A percentile compares a stretch with the other conserved stretches of the same genome.
These are phyloP conservation scores for Rallus limicola DNA, from an alignment of 2,113 vertebrate genomes.

Conservation along the genomic window DNA sequence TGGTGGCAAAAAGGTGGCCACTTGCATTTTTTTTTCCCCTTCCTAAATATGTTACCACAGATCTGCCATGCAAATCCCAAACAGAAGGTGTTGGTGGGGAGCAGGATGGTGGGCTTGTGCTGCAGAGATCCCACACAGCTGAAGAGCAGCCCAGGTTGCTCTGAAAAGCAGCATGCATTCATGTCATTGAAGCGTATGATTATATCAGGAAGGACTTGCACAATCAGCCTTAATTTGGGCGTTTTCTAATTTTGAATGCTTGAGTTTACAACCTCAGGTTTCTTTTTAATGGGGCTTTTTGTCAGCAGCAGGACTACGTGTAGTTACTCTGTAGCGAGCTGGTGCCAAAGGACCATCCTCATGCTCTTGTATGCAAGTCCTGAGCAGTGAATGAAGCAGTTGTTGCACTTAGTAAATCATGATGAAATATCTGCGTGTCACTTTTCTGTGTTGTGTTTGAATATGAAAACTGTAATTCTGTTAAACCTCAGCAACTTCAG, in stretches of 20 bases:
- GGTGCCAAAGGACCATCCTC: not conserved
- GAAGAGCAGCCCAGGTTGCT: not conserved
- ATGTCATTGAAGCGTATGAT: not conserved
- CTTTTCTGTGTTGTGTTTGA: slow-evolving; percentile 18
- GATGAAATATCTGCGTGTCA: slow-evolving; percentile 7
- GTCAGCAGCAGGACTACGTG: not conserved
- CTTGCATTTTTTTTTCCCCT: too few relatives aligned
- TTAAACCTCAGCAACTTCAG: slow-evolving; percentile 1
- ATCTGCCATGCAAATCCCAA: too few relatives aligned
- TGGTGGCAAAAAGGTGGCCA: too few relatives aligned
- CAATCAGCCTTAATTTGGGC: not conserved
- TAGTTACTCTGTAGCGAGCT: not conserved
- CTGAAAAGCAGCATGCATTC: not conserved
- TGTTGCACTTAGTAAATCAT: slow-evolving; percentile 7
- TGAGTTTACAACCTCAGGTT: not conserved
- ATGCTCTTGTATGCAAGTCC: not conserved
- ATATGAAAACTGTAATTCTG: not conserved
- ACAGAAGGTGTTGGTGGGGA: too few relatives aligned
- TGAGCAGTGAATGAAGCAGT: not conserved
- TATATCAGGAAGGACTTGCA: not conserved
- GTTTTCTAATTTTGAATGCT: not conserved
- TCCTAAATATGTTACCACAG: too few relatives aligned
- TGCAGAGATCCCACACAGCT: not conserved
- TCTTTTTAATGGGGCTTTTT: not conserved
- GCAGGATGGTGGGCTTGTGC: not conserved